A percentile compares a stretch with the other conserved stretches of the same genome.
Conservation (phyloP, 2,888 invertebrate genomes). For the Hipparchia sbordonii region DNA sequence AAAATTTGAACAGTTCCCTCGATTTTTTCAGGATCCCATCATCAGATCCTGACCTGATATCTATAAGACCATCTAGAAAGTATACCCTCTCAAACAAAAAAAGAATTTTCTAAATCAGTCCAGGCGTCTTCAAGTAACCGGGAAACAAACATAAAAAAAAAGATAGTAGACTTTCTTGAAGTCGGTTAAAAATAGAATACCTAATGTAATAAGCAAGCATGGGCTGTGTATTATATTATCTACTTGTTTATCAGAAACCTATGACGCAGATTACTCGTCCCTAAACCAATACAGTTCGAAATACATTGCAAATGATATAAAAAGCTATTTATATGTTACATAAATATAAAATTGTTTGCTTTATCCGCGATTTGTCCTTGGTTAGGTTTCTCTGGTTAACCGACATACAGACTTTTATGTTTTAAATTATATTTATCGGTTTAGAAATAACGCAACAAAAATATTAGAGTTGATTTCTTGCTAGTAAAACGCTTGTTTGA, state of each 20-base stretch:
- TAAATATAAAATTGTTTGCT: conserved; percentile 51
- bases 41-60: no score
- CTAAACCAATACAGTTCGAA: conserved; percentile 47
- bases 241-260: conserved; percentile 16
- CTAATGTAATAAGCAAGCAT: not conserved
- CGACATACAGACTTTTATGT: conserved; percentile 52
- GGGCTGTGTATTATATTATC: not conserved
- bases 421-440: conserved; percentile 57
- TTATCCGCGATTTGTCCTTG: conserved; percentile 66
- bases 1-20: no score
- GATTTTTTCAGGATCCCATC: no score
- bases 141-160: no score
- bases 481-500: conserved; percentile 49
- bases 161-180: no score
- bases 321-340: conserved; percentile 48
- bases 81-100: no score
- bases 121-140: no score
- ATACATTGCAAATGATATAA: conserved; percentile 67
- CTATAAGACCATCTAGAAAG: no score
- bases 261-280: conserved; percentile 42
- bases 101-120: no score
- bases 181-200: no score
- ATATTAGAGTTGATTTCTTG: conserved; percentile 60
- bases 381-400: conserved; percentile 53
- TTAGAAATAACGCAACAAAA: conserved; percentile 51